These are phyloP conservation scores for Polyergus mexicanus DNA, from an alignment of 1,140 invertebrate species.

Conservation along the genomic window DNA sequence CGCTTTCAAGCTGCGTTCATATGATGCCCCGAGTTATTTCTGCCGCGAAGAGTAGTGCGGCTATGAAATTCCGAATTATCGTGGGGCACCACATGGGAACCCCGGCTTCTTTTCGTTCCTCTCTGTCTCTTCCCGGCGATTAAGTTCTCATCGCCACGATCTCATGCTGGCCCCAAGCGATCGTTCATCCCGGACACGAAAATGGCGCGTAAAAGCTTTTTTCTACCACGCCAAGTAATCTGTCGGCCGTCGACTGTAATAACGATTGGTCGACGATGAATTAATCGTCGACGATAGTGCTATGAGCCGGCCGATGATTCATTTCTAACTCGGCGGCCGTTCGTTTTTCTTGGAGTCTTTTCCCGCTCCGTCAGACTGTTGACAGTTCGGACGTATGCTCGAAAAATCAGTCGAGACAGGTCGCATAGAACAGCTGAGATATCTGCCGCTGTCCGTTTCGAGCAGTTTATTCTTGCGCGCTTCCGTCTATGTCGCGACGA, in stretches of 20 bases:
- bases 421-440: constrained; percentile 22
- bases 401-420: constrained; percentile 44
- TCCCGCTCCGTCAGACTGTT: constrained; percentile 39
- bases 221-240: constrained; percentile 30
- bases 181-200: constrained; percentile 22
- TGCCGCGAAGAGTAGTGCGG: constrained; percentile 40
- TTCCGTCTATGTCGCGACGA: constrained; percentile 13
- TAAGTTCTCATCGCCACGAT: constrained; percentile 35
- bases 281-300: constrained; percentile 38
- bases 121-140: background rate
- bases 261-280: constrained; percentile 52
- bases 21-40: constrained; percentile 51
- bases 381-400: constrained; percentile 29
- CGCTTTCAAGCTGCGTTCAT: constrained; percentile 53
- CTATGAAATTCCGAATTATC: constrained; percentile 43
- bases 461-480: constrained; percentile 26
- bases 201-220: constrained; percentile 53
- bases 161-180: background rate
- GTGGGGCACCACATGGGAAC: constrained; percentile 15
- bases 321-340: constrained; percentile 35
- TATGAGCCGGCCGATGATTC: constrained; percentile 28
- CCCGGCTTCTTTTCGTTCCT: background rate
- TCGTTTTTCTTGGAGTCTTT: constrained; percentile 62
- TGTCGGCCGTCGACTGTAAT: constrained; percentile 54
- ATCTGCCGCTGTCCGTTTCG: background rate